A percentile compares a stretch with the other conserved stretches of the same genome.
phyloP scores from a whole-genome alignment of 2,888 invertebrate genomes.

The Tiphia femorata region DNA sequence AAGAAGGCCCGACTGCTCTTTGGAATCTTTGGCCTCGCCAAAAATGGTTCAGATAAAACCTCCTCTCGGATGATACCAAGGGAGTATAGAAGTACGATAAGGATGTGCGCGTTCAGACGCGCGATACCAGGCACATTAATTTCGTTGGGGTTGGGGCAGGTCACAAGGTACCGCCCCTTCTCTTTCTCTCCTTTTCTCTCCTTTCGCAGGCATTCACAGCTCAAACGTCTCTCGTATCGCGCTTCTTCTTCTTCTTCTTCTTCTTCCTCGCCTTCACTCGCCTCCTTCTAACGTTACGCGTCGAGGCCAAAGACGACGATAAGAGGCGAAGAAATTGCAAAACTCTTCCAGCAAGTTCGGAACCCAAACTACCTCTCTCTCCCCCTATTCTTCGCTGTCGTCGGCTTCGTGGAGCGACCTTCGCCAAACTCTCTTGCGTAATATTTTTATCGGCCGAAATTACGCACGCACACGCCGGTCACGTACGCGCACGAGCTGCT shows the following conservation, averaged over 20 bases:
- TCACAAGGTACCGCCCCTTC: constrained; percentile 54
- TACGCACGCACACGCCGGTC: constrained; percentile 41
- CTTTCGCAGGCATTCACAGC: background rate
- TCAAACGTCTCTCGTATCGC: background rate
- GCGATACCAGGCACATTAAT: constrained; percentile 41
- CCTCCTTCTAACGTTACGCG: background rate
- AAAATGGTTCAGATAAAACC: too few species aligned
- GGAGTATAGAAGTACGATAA: too few species aligned
- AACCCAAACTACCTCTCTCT: constrained; percentile 21
- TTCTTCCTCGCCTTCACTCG: background rate
- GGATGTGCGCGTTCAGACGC: constrained; percentile 3
- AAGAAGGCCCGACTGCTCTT: too few species aligned
- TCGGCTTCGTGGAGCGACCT: constrained; percentile 52
- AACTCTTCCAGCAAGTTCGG: constrained; percentile 24
- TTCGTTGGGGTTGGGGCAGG: constrained; percentile 62
- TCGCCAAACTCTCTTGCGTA: constrained; percentile 63
- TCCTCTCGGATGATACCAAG: too few species aligned
- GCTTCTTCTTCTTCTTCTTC: background rate
- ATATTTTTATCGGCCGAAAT: constrained; percentile 66
- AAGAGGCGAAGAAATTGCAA: constrained; percentile 22
- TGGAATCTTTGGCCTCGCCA: too few species aligned
- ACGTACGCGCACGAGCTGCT: constrained; percentile 6
- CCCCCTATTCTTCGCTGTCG: constrained; percentile 21
- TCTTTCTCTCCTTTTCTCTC: constrained; percentile 12
- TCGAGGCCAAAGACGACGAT: constrained; percentile 8